Evolutionary conservation across 2,113 vertebrate genomes (phyloP), one percentile per base, ranked within the genome.

Genomic region (Addax nasomaculatus): DNA sequence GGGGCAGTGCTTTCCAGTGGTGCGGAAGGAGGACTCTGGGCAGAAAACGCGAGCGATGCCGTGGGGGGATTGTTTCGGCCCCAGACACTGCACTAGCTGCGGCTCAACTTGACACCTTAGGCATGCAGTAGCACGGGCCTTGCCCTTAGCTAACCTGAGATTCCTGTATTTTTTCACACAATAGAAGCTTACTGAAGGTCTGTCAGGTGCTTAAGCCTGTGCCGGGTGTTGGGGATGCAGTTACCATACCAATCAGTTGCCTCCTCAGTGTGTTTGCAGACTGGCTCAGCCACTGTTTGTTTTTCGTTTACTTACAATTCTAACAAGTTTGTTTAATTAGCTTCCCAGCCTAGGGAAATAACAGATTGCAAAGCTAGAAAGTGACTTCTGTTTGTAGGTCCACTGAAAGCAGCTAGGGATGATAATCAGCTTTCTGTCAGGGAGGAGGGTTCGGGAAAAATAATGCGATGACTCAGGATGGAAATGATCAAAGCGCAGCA

Each of bases 1-100:
- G 16, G 79, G 1, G 57, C 9, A 27, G 23, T 67, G n/a, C 70
- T 29, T 14, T 21, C 5, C 29, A 45, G 47, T 6, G 47, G 23
- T 19, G 60, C 6, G 1, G 62, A 43, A 29, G 45, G 30, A 16
- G 49, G 39, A 19, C n/a, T 53, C 30, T 55, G 53, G 89, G n/a
- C 30, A 0, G 29, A 23, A 15, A 64, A 16, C 25, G 36, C 27
- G 6, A 33, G 47, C 6, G 16, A 27, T 0, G 0, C 8, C 3
- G 6, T 3, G 11, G 62, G n/a, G 21, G 21, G 16, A 30, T 27
- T 43, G 70, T 15, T 76, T 25, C 14, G 36, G 39, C 70, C 33
- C 43, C 29, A 7, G 64, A 29, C 21, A 7, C 14, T 0, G 3
- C 21, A 29, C 33, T 45, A 47, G n/a, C n/a, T 67, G 57, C 4